Conservation (phyloP, 2,888 invertebrate genomes). For the Drosophila silvestris region DNA sequence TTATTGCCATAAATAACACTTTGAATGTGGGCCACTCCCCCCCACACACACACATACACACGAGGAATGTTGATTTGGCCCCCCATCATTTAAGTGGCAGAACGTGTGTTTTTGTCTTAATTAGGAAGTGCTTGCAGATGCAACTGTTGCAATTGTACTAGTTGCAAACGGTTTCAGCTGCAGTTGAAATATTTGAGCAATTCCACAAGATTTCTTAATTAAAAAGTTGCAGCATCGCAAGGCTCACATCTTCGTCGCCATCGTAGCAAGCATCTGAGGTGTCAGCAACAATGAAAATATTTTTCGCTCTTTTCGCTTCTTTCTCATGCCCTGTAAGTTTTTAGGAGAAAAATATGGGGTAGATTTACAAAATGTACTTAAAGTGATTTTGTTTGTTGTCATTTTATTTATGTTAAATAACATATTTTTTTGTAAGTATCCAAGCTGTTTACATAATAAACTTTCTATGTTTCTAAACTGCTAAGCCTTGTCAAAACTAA, state of each 20-base stretch:
- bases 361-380: not conserved
- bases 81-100: conserved; percentile 44
- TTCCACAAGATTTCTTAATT: conserved; percentile 76
- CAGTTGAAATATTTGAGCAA: conserved; percentile 75
- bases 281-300: conserved; percentile 79
- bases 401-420: not conserved
- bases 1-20: conserved; percentile 72
- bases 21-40: conserved; percentile 25
- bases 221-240: conserved; percentile 64
- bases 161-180: conserved; percentile 33
- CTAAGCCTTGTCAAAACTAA: not conserved
- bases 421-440: not conserved
- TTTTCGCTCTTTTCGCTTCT: conserved; percentile 51
- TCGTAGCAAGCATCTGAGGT: conserved; percentile 55
- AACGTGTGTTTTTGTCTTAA: conserved; percentile 63
- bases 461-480: not conserved
- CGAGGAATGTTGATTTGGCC: not conserved
- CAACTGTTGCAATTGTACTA: conserved; percentile 22
- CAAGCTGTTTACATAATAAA: not conserved
- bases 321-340: conserved; percentile 14
- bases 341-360: not conserved
- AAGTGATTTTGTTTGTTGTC: not conserved
- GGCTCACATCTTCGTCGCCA: conserved; percentile 23
- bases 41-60: not conserved
- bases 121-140: conserved; percentile 61